Evolutionary conservation across 2,113 vertebrate genomes (phyloP).

Genomic region (Periophthalmodon schlosseri): DNA sequence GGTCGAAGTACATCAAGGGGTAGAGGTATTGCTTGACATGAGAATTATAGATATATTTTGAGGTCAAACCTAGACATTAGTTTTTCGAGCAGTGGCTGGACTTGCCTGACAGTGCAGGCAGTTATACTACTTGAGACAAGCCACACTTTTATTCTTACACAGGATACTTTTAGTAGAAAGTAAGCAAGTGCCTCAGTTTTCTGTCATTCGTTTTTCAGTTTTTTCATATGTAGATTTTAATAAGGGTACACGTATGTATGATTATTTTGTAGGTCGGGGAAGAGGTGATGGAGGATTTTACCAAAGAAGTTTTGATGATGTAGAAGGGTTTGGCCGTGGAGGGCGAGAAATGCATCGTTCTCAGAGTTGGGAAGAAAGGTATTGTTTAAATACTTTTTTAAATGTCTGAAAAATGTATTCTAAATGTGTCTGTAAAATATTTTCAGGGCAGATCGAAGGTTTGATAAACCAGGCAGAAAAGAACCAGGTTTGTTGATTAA

Average conservation of each 20-base stretch:
- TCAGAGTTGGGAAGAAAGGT: constrained; percentile 99
- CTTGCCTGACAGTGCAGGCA: not conserved
- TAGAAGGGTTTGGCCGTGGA: constrained; percentile 96
- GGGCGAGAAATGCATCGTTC: constrained; percentile 96
- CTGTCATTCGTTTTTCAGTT: not conserved
- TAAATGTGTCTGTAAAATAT: not conserved
- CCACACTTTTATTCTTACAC: not conserved
- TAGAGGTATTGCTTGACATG: constrained; percentile 83
- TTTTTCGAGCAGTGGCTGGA: not conserved
- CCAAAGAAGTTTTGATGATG: constrained; percentile 99
- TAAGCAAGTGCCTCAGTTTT: not conserved
- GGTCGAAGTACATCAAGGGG: constrained; percentile 98
- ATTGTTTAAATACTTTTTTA: constrained; percentile 34
- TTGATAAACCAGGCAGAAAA: constrained; percentile 99
- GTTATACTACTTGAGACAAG: not conserved
- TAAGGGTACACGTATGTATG: not conserved
- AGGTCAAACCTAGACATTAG: not conserved
- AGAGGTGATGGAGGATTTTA: constrained; percentile 98
- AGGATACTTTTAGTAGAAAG: not conserved
- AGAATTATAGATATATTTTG: not conserved
- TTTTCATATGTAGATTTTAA: not conserved
- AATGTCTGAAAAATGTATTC: not conserved
- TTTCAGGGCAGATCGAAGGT: constrained; percentile 92
- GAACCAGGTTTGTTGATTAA: constrained; percentile 90
- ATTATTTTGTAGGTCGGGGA: constrained; percentile 84